Percentiles rank a stretch among this genome's conserved stretches.
phyloP scores from a whole-genome alignment of 1,140 invertebrate genomes.

The Formica selysi region DNA sequence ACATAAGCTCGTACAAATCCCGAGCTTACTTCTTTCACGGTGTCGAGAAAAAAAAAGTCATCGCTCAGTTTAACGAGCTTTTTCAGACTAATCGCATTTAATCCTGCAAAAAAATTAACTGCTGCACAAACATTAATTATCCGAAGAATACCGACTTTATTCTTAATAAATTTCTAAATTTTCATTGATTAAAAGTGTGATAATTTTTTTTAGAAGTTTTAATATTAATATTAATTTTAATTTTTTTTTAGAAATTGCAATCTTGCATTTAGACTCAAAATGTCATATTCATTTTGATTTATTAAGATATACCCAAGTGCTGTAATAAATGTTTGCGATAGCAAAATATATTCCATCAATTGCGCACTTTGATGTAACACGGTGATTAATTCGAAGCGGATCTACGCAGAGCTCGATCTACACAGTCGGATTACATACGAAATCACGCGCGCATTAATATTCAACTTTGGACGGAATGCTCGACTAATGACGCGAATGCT shows the following conservation, averaged over 20 bases:
- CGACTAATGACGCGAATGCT: slow-evolving; percentile 38
- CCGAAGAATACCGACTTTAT: background rate
- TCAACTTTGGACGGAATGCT: slow-evolving; percentile 63
- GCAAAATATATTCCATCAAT: background rate
- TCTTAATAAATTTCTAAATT: background rate
- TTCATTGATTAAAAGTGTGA: background rate
- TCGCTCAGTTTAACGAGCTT: slow-evolving; percentile 57
- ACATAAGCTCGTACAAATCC: background rate
- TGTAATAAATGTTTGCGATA: background rate
- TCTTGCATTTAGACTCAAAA: background rate
- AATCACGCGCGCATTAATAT: slow-evolving; percentile 66
- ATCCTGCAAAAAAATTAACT: background rate
- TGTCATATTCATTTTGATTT: background rate
- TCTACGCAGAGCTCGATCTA: slow-evolving; percentile 13
- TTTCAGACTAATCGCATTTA: slow-evolving; percentile 3
- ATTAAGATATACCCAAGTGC: background rate
- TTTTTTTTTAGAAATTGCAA: background rate
- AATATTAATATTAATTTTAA: background rate
- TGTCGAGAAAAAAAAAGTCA: slow-evolving; percentile 37
- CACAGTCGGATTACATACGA: slow-evolving; percentile 47
- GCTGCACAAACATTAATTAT: background rate
- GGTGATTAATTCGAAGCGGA: slow-evolving; percentile 50
- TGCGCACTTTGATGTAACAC: slow-evolving; percentile 7
- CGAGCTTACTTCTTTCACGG: slow-evolving; percentile 28
- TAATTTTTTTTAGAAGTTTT: background rate